phyloP scores from a whole-genome alignment of 2,113 vertebrate genomes.

The Pungitius pungitius region DNA sequence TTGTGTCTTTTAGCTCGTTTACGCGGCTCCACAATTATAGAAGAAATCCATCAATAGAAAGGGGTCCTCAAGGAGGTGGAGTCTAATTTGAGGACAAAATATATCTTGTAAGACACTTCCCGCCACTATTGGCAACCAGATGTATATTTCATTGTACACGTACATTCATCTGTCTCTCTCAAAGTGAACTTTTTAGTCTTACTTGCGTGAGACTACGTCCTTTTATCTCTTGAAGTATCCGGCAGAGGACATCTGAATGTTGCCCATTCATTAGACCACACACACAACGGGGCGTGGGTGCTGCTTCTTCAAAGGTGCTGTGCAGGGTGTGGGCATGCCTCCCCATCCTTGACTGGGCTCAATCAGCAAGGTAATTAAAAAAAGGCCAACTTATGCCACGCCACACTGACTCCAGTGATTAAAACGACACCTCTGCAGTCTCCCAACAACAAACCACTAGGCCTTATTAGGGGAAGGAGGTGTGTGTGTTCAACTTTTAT shows the following conservation, averaged over 20 bases:
- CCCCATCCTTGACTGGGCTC: conserved; percentile 74
- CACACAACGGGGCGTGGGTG: conserved; percentile 44
- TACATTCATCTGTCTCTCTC: neutral
- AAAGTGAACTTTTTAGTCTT: conserved; percentile 26
- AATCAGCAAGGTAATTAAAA: conserved; percentile 79
- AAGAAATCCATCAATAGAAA: neutral
- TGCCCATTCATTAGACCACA: conserved; percentile 55
- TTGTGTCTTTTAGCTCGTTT: neutral
- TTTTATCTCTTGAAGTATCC: conserved; percentile 20
- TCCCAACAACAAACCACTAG: conserved; percentile 69
- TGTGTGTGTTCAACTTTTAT: conserved; percentile 12
- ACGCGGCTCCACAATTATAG: neutral
- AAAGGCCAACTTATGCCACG: conserved; percentile 76
- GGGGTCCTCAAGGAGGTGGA: neutral
- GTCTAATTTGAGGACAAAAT: neutral
- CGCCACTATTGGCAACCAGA: neutral
- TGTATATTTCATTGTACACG: neutral
- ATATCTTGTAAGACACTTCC: neutral
- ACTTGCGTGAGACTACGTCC: neutral
- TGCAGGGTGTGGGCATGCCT: conserved; percentile 62
- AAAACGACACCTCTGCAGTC: conserved; percentile 77
- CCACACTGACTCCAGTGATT: conserved; percentile 76
- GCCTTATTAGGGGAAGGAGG: conserved; percentile 54
- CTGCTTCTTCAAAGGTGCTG: conserved; percentile 48
- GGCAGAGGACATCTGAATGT: conserved; percentile 67